phyloP scores from a whole-genome alignment of 2,113 vertebrate species.

The Phylloscopus whistleri region DNA sequence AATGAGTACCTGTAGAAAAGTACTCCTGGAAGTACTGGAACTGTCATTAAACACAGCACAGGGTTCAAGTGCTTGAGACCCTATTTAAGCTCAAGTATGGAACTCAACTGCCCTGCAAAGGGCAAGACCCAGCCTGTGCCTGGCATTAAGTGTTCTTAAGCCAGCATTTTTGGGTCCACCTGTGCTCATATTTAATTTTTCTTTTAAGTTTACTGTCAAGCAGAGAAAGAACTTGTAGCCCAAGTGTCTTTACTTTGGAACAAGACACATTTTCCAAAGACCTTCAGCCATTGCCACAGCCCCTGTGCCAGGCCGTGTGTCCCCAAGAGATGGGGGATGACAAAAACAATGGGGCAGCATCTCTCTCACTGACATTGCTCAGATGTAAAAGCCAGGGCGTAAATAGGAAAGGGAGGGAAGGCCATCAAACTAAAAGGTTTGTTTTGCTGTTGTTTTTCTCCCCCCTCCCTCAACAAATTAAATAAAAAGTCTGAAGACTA shows the following conservation, averaged over 20 bases:
- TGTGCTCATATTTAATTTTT: not conserved
- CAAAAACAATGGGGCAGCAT: not conserved
- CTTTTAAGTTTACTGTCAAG: not conserved
- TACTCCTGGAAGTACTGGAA: not conserved
- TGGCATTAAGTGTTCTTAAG: not conserved
- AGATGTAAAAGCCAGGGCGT: not conserved
- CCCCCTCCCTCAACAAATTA: not conserved
- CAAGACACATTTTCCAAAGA: not conserved
- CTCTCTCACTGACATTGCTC: not conserved
- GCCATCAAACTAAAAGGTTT: not conserved
- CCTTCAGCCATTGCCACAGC: not conserved
- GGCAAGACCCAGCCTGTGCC: not conserved
- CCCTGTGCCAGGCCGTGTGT: rapidly evolving
- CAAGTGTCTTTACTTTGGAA: not conserved
- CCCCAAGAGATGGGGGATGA: not conserved
- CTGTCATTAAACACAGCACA: not conserved
- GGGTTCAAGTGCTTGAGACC: not conserved
- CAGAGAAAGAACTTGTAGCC: not conserved
- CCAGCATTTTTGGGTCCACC: not conserved
- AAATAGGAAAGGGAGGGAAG: not conserved
- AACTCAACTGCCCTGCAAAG: not conserved
- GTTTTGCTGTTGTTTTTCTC: not conserved
- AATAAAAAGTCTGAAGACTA: conserved; percentile 38
- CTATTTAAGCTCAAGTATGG: not conserved
- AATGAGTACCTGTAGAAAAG: not conserved